phyloP scores from a whole-genome alignment of 2,888 invertebrate species.

The Drosophila emarginata region DNA sequence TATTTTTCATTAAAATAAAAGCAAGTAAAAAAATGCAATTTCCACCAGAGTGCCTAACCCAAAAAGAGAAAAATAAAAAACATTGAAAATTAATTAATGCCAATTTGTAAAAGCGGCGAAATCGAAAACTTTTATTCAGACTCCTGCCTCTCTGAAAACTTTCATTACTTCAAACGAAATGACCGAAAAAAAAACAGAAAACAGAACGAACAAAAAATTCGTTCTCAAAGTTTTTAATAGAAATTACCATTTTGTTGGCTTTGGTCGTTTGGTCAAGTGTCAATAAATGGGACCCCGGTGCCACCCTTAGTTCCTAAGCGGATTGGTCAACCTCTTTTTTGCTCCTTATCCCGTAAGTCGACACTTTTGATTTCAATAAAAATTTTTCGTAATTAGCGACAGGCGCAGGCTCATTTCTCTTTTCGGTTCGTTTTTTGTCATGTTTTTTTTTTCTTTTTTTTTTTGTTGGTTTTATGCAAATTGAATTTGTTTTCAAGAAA shows the following conservation, averaged over 20 bases:
- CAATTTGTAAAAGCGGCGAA: slow-evolving; percentile 69
- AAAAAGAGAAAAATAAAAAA: slow-evolving; percentile 42
- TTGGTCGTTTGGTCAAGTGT: slow-evolving; percentile 72
- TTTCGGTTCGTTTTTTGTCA: slow-evolving; percentile 21
- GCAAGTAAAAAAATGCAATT: slow-evolving; percentile 18
- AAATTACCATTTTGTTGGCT: slow-evolving; percentile 70
- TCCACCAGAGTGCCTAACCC: slow-evolving; percentile 32
- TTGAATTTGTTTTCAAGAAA: slow-evolving; percentile 47
- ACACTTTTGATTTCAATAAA: slow-evolving; percentile 75
- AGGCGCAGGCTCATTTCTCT: slow-evolving; percentile 55
- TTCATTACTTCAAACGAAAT: slow-evolving; percentile 61
- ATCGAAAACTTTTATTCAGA: slow-evolving; percentile 66
- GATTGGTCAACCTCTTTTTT: slow-evolving; percentile 26
- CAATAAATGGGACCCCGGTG: slow-evolving; percentile 59
- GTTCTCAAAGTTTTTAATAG: slow-evolving; percentile 68
- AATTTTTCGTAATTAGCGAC: slow-evolving; percentile 73
- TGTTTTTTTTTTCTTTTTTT: slow-evolving; percentile 25
- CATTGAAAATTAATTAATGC: slow-evolving; percentile 74
- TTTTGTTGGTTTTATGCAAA: slow-evolving; percentile 53
- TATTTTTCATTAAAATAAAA: slow-evolving; percentile 43
- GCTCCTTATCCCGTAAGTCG: slow-evolving; percentile 35
- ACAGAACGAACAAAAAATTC: slow-evolving; percentile 53
- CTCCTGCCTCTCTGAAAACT: slow-evolving; percentile 49
- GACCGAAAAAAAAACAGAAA: slow-evolving; percentile 32
- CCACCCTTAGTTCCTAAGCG: slow-evolving; percentile 29